Evolutionary conservation across 92 coral and sea anemone species (phyloP), one percentile per base, ranked within the genome.

Genomic region (Parazoanthus darwini): DNA sequence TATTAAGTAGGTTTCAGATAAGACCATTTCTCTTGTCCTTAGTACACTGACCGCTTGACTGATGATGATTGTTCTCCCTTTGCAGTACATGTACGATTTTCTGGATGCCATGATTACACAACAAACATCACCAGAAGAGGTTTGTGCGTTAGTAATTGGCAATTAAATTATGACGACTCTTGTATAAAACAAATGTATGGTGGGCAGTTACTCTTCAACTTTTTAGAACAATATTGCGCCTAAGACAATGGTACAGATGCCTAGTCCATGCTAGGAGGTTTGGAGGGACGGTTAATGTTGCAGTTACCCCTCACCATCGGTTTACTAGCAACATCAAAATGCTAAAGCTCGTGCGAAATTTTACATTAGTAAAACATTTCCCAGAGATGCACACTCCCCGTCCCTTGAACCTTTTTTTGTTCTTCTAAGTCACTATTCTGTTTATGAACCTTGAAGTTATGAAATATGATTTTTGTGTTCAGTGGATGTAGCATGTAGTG

Each of bases 81-180:
- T 89, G 26, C 88, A 97, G 99, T 97, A 97, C 88, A 93, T 97
- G 98, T 97, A 97, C 63, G 99, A 97, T 90, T 97, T 97, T 89
- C 90, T 97, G 88, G 99, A 97, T 90, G 94, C 99, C 20, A 95
- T 93, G 91, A 97, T 97, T 50, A 97, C 97, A 29, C 98, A 96
- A 67, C 99, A 97, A 46, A 97, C 98, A 3, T 95, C 98, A 42
- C 98, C 99, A 73, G 99, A 97, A 56, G 99, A 97, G 97, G 99
- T 97, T 77, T 81, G 93, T 84, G 50, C 58, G 15, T n/a, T 81
- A 23, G 29, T 25, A 36, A 2, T 81, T 86, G 22, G 59, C 39
- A 18, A 29, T 11, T 42, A 77, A 1, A 14, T 54, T 11, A 54
- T 54, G 18, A 3, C 59, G 59, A 54, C 59, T 0, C 18, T 54